Conservation (phyloP, 2,888 invertebrate genomes). For the Lumbricus terrestris region DNA sequence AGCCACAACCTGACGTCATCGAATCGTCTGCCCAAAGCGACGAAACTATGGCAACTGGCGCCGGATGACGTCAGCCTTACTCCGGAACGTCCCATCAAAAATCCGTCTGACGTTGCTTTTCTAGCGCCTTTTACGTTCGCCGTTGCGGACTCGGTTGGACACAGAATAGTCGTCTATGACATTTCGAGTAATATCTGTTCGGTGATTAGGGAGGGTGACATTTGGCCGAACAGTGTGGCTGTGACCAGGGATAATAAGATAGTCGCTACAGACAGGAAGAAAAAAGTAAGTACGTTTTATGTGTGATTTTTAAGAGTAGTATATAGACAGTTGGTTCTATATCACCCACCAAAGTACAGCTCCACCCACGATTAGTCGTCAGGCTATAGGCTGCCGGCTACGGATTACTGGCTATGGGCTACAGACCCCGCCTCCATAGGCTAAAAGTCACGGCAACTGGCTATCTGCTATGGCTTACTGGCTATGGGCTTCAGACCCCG, state of each 20-base stretch:
- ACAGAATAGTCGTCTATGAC: slow-evolving; percentile 31
- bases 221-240: slow-evolving; percentile 37
- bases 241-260: slow-evolving; percentile 30
- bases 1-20: not conserved
- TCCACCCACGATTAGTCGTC: too few species aligned
- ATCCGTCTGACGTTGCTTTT: slow-evolving; percentile 35
- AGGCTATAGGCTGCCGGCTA: too few species aligned
- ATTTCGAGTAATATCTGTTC: not conserved
- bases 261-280: slow-evolving; percentile 33
- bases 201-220: not conserved
- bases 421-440: too few species aligned
- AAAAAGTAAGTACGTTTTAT: slow-evolving; percentile 24
- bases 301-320: too few species aligned
- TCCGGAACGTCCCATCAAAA: not conserved
- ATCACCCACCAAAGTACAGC: too few species aligned
- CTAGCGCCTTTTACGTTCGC: slow-evolving; percentile 29
- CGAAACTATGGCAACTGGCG: slow-evolving; percentile 13
- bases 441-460: too few species aligned
- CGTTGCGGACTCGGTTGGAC: slow-evolving; percentile 36
- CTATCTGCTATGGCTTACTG: too few species aligned
- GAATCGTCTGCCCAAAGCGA: slow-evolving; percentile 13
- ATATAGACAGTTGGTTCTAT: too few species aligned
- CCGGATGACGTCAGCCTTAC: not conserved
- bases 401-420: too few species aligned
- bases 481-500: too few species aligned